A percentile compares a stretch with the other conserved stretches of the same genome.
phyloP scores from a whole-genome alignment of 2,113 vertebrate species.

The Vulpes lagopus region DNA sequence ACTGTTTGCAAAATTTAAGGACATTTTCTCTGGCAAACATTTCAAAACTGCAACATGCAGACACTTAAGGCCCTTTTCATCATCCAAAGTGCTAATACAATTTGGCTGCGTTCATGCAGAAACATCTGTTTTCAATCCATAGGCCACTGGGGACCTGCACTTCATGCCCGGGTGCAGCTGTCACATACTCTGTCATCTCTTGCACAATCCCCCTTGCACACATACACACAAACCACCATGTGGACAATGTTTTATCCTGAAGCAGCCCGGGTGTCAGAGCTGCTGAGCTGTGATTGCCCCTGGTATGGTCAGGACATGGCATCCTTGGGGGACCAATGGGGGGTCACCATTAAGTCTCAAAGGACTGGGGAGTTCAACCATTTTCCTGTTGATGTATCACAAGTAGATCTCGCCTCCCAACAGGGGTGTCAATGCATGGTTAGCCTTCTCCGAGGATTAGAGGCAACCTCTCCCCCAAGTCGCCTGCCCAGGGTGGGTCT shows the following conservation, averaged over 20 bases:
- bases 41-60: slow-evolving; percentile 7
- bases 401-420: background rate
- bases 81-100: slow-evolving; percentile 56
- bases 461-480: background rate
- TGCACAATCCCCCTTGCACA: background rate
- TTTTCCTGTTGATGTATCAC: background rate
- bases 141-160: slow-evolving; percentile 19
- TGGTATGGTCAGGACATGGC: background rate
- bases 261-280: background rate
- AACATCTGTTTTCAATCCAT: slow-evolving; percentile 62
- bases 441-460: background rate
- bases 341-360: fast-evolving
- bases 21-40: background rate
- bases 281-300: background rate
- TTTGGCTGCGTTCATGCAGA: slow-evolving; percentile 35
- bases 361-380: background rate
- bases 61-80: slow-evolving; percentile 41
- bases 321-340: background rate
- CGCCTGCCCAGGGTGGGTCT: background rate
- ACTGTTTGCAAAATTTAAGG: slow-evolving; percentile 56
- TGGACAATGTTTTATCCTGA: background rate
- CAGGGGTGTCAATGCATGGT: background rate
- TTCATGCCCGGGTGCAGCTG: slow-evolving; percentile 43
- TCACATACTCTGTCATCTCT: background rate
- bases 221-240: background rate